Conservation (phyloP, 2,113 vertebrate genomes). For the Ptychochromis oligacanthus region DNA sequence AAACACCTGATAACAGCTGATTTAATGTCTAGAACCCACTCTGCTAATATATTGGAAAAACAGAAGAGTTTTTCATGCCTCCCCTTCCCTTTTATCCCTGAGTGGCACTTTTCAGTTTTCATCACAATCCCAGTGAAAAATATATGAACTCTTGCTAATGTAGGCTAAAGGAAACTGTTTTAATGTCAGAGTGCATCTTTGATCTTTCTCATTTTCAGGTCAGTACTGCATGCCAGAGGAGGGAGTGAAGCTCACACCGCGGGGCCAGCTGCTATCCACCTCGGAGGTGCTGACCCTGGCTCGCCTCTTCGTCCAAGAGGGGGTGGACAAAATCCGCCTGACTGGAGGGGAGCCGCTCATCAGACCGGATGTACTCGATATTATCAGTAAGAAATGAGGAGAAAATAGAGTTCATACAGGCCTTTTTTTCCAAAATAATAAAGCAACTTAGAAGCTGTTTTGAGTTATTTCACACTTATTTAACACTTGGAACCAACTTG, state of each 20-base stretch:
- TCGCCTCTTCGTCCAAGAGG: conserved; percentile 91
- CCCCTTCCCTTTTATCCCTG: rapidly evolving
- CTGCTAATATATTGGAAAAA: neutral
- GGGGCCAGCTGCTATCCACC: conserved; percentile 86
- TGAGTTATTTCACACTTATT: neutral
- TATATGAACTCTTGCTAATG: neutral
- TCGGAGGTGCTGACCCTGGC: conserved; percentile 89
- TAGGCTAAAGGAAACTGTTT: rapidly evolving
- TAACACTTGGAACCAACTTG: neutral
- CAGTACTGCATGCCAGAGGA: conserved; percentile 99
- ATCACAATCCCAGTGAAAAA: neutral
- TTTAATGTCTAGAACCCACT: too few relatives aligned
- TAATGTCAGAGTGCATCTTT: too few relatives aligned
- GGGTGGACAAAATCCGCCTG: conserved; percentile 94
- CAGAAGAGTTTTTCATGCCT: neutral
- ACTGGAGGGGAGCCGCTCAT: conserved; percentile 97
- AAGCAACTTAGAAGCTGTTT: neutral
- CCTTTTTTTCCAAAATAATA: neutral
- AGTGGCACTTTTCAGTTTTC: neutral
- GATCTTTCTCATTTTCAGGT: conserved; percentile 76
- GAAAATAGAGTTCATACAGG: neutral
- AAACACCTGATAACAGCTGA: too few relatives aligned
- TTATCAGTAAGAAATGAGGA: conserved; percentile 84
- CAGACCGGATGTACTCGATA: conserved; percentile 89
- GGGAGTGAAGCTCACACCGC: conserved; percentile 90